Conservation (phyloP, 2,888 invertebrate species). For the Meganola albula region DNA sequence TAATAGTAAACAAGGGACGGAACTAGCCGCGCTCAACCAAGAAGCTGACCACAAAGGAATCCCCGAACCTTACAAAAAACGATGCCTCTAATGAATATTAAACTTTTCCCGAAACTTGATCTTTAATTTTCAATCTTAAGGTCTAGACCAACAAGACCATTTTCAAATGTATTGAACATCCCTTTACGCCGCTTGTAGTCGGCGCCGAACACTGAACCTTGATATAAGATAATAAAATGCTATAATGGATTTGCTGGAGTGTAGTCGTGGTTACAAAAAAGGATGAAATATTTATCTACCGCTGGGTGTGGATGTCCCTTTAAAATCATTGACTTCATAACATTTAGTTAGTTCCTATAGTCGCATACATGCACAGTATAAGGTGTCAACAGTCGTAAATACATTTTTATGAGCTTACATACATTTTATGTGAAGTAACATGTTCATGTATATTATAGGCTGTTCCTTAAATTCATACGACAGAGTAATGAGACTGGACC, state of each 20-base stretch:
- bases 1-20: slow-evolving; percentile 39
- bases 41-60: slow-evolving; percentile 57
- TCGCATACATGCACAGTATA: not conserved
- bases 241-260: slow-evolving; percentile 64
- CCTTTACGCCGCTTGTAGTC: slow-evolving; percentile 40
- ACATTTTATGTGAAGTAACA: not conserved
- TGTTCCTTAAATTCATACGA: not conserved
- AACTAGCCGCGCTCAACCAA: slow-evolving; percentile 28
- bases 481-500: not conserved
- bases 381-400: not conserved
- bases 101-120: slow-evolving; percentile 36
- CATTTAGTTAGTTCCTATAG: not conserved
- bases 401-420: not conserved
- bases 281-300: slow-evolving; percentile 45
- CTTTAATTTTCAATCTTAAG: slow-evolving; percentile 47
- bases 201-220: slow-evolving; percentile 63
- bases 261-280: slow-evolving; percentile 50
- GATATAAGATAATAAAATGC: slow-evolving; percentile 67
- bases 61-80: slow-evolving; percentile 48
- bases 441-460: not conserved
- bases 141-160: slow-evolving; percentile 36
- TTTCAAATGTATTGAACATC: slow-evolving; percentile 28
- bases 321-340: slow-evolving; percentile 13
- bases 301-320: slow-evolving; percentile 34
- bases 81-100: slow-evolving; percentile 55